phyloP scores from a whole-genome alignment of 2,888 invertebrate species.

The Cantharis rustica region DNA sequence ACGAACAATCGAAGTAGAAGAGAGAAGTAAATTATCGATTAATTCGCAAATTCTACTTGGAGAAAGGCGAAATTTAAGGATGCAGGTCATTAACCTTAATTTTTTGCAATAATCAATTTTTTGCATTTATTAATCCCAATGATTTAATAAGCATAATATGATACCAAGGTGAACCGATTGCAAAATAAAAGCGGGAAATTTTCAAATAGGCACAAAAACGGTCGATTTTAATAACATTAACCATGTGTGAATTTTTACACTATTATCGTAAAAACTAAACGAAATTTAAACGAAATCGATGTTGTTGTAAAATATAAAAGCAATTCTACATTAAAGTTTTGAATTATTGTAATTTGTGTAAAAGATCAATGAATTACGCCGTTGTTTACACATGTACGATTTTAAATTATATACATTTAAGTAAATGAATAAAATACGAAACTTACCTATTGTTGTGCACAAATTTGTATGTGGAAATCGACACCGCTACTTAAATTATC shows the following conservation, averaged over 20 bases:
- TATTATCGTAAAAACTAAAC: neutral
- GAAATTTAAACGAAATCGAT: neutral
- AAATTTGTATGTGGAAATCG: neutral
- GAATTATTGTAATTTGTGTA: neutral
- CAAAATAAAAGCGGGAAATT: slow-evolving; percentile 1
- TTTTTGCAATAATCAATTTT: neutral
- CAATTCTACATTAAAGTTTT: neutral
- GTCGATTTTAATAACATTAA: neutral
- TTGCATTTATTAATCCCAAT: neutral
- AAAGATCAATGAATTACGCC: slow-evolving; percentile 13
- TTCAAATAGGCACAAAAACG: neutral
- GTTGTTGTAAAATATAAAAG: neutral
- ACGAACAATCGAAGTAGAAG: neutral
- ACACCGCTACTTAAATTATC: slow-evolving; percentile 1
- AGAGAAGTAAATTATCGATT: neutral
- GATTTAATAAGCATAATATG: neutral
- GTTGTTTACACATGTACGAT: slow-evolving; percentile 15
- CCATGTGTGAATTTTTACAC: neutral
- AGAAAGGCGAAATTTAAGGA: neutral
- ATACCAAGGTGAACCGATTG: neutral
- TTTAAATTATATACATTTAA: neutral
- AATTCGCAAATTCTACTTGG: neutral
- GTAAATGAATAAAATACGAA: neutral
- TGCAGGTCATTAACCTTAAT: neutral
- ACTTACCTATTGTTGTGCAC: neutral